Evolutionary conservation across 2,888 invertebrate species (phyloP).

Genomic region (Arrhopalites spinosus): DNA sequence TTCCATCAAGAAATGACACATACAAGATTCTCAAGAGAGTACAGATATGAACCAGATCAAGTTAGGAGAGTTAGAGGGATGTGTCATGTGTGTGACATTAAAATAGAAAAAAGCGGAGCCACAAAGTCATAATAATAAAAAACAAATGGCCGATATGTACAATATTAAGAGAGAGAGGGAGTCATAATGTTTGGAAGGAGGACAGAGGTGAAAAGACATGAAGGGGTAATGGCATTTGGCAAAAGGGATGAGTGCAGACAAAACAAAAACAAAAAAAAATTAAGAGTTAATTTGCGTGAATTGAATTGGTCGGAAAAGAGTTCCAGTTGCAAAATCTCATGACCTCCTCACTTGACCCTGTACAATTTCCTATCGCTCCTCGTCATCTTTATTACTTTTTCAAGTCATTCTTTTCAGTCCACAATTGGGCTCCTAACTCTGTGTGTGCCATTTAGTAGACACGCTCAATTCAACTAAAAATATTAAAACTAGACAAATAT

Average conservation of each 20-base stretch:
- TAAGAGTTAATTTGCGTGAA: neutral
- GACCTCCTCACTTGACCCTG: neutral
- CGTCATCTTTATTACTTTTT: conserved; percentile 5
- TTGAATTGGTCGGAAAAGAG: neutral
- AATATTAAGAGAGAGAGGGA: too few relatives aligned
- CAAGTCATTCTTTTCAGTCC: neutral
- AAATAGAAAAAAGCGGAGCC: too few relatives aligned
- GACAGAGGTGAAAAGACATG: neutral
- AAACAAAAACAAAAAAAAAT: conserved; percentile 2
- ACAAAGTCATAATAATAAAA: too few relatives aligned
- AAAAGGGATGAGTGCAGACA: neutral
- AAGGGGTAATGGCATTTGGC: neutral
- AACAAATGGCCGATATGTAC: too few relatives aligned
- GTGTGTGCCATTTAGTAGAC: neutral
- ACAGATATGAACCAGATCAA: too few relatives aligned
- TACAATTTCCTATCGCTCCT: neutral
- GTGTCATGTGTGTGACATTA: too few relatives aligned
- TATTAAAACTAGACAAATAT: too few relatives aligned
- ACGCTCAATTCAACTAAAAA: conserved; percentile 6
- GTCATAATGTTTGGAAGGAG: too few relatives aligned
- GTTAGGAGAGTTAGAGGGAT: too few relatives aligned
- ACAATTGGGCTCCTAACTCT: neutral
- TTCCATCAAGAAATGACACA: too few relatives aligned
- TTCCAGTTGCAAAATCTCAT: conserved; percentile 18
- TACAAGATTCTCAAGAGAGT: too few relatives aligned